A percentile compares a stretch with the other conserved stretches of the same genome.
Evolutionary conservation across 2,797 vertebrate genomes (phyloP).

Genomic region (Falco columbarius): DNA sequence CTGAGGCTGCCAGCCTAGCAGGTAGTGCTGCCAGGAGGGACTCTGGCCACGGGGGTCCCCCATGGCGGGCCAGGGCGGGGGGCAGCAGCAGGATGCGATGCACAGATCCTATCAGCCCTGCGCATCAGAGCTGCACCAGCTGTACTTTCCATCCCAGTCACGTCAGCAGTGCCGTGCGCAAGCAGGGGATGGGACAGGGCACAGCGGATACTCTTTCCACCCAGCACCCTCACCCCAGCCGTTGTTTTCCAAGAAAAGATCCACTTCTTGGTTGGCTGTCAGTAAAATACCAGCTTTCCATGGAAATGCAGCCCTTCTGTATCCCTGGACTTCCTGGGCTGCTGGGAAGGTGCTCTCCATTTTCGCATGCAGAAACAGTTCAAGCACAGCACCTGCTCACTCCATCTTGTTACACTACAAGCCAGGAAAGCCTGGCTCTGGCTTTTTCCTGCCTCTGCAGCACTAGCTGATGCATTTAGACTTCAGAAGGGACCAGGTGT

Average conservation of each 20-base stretch:
- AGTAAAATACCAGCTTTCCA: not conserved
- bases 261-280: not conserved
- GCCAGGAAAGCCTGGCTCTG: not conserved
- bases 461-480: not conserved
- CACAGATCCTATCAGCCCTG: accelerated
- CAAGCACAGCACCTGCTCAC: accelerated
- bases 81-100: not conserved
- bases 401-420: accelerated
- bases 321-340: not conserved
- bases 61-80: accelerated
- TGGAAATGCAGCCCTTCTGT: not conserved
- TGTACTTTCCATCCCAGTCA: not conserved
- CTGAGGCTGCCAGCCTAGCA: too few relatives aligned
- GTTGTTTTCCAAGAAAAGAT: not conserved
- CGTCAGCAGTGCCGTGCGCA: accelerated
- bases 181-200: not conserved
- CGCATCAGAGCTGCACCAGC: not conserved
- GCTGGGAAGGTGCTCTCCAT: not conserved
- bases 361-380: accelerated
- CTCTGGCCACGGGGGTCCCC: not conserved
- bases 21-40: not conserved
- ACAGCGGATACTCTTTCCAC: not conserved
- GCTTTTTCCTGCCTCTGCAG: not conserved
- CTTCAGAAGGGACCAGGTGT: not conserved
- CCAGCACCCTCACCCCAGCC: not conserved